Base-by-base conservation (phyloP, 2,113 vertebrate genomes). In the Daboia siamensis region DNA sequence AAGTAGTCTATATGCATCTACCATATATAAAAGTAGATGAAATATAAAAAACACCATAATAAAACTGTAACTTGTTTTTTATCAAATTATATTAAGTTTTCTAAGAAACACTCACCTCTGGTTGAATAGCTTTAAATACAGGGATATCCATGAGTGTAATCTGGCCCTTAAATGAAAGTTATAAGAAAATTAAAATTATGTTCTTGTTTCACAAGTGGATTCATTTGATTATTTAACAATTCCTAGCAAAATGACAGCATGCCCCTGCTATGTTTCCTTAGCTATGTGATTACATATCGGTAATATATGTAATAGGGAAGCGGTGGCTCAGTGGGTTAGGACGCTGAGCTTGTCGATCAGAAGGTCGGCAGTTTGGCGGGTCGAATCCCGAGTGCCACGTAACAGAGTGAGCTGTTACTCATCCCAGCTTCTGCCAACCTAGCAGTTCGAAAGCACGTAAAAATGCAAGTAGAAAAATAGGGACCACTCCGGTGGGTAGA, bases 131-230 rank as follows among this genome's bases (percentile, higher is more conserved):
- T 98, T 99, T 98, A 98, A 99, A 99, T 95, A 99, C 99, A 91
- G 99, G 99, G 94, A 98, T 98, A 95, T 99, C 99, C 99, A 99
- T 99, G 95, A 99, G 98, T 0, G 99, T 99, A 97, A 99, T 99
- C 96, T 99, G 99, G 96, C 99, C 98, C 99, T 99, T 96, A 86
- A 97, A 97, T 61, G 90, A 87, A 94, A 93, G 94, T 29, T 61
- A 0, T 0, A 17, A 93, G 93, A 12, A 94, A 93, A 93, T 90
- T 93, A 94, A 46, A 84, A 88, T 55, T 91, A 4, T 33, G 21
- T 91, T 90, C 2, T 88, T 85, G n/a, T 55, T 92, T 87, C 4
- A 55, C 0, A 2, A 57, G 7, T 91, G 54, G 5, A 10, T 5
- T 64, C 44, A 4, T 39, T 80, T 92, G 64, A 69, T 17, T 48